Conservation (phyloP, 2,888 invertebrate genomes). For the Epinotia brunnichana region DNA sequence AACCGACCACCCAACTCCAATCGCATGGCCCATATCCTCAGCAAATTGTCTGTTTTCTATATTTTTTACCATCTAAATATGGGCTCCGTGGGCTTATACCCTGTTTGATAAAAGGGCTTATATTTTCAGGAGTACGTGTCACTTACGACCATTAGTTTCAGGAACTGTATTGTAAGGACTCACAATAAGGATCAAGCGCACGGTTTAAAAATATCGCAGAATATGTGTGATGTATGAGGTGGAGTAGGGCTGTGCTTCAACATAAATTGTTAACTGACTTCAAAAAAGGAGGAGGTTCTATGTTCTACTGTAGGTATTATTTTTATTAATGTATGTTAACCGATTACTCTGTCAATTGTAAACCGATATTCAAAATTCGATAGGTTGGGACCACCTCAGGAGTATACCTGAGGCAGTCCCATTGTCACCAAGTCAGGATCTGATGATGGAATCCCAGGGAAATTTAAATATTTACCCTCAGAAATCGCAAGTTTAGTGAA, state of each 20-base stretch:
- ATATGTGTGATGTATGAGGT: slow-evolving; percentile 59
- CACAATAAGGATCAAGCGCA: slow-evolving; percentile 75
- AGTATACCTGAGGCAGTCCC: too few species aligned
- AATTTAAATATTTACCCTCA: too few species aligned
- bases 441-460: too few species aligned
- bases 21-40: slow-evolving; percentile 33
- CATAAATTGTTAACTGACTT: too few species aligned
- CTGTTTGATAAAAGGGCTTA: background rate
- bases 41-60: slow-evolving; percentile 41
- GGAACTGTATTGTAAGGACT: slow-evolving; percentile 39
- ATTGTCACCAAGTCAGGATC: too few species aligned
- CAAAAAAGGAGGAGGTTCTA: too few species aligned
- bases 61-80: slow-evolving; percentile 40
- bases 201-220: slow-evolving; percentile 75
- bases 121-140: background rate
- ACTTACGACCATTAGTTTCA: background rate
- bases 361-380: too few species aligned
- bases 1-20: slow-evolving; percentile 42
- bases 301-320: too few species aligned
- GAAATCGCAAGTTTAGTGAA: too few species aligned
- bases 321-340: too few species aligned
- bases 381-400: too few species aligned
- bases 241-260: slow-evolving; percentile 52
- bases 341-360: too few species aligned
- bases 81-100: slow-evolving; percentile 20